These are phyloP conservation scores for Polydrusus cervinus DNA, from an alignment of 2,888 invertebrate genomes.

Conservation along the genomic window DNA sequence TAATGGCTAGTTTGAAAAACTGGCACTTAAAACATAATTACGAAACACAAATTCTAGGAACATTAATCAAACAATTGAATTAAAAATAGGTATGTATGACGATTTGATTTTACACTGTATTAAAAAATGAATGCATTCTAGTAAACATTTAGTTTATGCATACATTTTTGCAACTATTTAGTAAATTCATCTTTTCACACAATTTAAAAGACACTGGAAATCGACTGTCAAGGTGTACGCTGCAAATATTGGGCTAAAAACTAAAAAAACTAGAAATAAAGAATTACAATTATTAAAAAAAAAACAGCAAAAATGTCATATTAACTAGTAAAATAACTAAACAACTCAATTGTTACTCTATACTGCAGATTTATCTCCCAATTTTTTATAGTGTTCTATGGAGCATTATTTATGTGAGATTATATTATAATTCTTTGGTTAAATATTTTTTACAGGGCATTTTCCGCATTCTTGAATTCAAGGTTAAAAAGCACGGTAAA, in stretches of 20 bases:
- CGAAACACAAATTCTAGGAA: background rate
- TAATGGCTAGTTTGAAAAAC: background rate
- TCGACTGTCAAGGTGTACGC: constrained; percentile 48
- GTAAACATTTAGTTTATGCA: background rate
- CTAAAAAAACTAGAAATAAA: constrained; percentile 53
- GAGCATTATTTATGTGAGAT: background rate
- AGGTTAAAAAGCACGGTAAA: background rate
- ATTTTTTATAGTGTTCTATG: background rate
- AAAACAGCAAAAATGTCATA: constrained; percentile 16
- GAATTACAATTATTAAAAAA: constrained; percentile 35
- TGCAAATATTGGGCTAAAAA: constrained; percentile 46
- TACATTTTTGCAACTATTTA: background rate
- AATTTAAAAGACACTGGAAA: constrained; percentile 48
- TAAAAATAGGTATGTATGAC: background rate
- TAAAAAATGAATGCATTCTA: too few relatives aligned
- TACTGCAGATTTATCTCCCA: constrained; percentile 35
- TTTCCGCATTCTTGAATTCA: background rate
- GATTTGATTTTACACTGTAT: too few relatives aligned
- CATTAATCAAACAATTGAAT: background rate
- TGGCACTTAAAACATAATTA: background rate
- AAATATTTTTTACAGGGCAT: constrained; percentile 4
- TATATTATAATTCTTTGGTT: background rate
- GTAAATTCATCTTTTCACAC: constrained; percentile 22
- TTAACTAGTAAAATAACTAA: constrained; percentile 6
- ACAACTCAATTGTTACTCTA: constrained; percentile 22